Conservation (phyloP, 2,888 invertebrate genomes). For the Morpho helenor region DNA sequence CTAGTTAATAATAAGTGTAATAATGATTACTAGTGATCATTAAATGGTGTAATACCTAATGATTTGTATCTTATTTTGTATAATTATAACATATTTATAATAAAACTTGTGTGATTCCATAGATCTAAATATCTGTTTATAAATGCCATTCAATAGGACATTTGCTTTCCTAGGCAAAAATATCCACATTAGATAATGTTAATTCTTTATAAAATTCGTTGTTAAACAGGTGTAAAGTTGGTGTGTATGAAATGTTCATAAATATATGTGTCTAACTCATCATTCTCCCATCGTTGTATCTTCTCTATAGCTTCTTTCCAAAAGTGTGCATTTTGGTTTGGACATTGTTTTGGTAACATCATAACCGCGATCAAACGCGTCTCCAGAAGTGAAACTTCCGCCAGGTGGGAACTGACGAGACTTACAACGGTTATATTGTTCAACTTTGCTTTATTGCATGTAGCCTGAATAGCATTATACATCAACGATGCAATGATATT, state of each 20-base stretch:
- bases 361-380: neutral
- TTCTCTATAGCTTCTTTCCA: slow-evolving; percentile 2
- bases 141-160: too few relatives aligned
- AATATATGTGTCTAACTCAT: slow-evolving; percentile 4
- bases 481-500: neutral
- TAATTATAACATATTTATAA: too few relatives aligned
- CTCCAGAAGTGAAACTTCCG: neutral
- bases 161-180: too few relatives aligned
- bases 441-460: neutral
- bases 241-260: neutral
- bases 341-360: neutral
- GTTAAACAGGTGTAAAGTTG: too few relatives aligned
- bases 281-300: slow-evolving; percentile 1
- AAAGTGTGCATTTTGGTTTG: neutral
- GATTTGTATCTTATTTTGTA: too few relatives aligned
- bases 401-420: neutral
- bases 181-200: too few relatives aligned
- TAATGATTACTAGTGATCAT: too few relatives aligned
- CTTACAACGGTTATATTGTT: neutral
- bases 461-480: neutral
- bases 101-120: too few relatives aligned
- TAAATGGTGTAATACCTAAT: too few relatives aligned
- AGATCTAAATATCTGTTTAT: too few relatives aligned
- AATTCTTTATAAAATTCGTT: too few relatives aligned
- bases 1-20: too few relatives aligned